A percentile compares a stretch with the other conserved stretches of the same genome.
These are phyloP conservation scores for Eudyptes chrysolophus DNA, from an alignment of 2,113 vertebrate species.

Conservation along the genomic window DNA sequence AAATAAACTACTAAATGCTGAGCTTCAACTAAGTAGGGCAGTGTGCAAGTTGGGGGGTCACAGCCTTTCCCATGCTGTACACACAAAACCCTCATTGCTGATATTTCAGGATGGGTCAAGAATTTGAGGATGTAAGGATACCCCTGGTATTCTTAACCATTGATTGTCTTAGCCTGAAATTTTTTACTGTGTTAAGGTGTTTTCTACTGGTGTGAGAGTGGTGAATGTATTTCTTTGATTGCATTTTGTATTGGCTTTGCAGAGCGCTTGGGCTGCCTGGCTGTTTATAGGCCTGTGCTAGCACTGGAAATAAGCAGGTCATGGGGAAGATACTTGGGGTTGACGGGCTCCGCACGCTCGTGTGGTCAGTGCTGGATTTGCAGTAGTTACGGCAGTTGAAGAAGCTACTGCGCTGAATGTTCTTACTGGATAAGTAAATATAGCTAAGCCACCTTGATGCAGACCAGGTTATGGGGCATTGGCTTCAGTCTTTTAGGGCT, in stretches of 20 bases:
- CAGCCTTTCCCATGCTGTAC: background rate
- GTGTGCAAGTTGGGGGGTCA: background rate
- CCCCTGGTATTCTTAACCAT: background rate
- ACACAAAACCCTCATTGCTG: rapidly evolving
- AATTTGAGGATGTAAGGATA: background rate
- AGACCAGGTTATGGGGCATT: background rate
- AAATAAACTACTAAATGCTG: background rate
- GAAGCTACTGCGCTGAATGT: background rate
- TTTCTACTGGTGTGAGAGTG: background rate
- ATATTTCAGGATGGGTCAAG: background rate
- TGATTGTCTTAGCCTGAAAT: background rate
- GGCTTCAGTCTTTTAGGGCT: background rate
- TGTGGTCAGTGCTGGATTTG: background rate
- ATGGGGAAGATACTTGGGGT: background rate
- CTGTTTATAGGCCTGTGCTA: background rate
- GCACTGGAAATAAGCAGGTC: background rate
- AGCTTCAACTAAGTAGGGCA: background rate
- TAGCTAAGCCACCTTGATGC: background rate
- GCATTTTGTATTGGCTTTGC: background rate
- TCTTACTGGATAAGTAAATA: background rate
- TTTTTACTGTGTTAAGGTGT: background rate
- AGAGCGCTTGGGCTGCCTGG: background rate
- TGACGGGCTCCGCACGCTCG: rapidly evolving
- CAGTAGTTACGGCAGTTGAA: background rate
- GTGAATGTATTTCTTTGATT: background rate